Conservation (phyloP, 2,797 vertebrate genomes). For the Leuciscus waleckii region DNA sequence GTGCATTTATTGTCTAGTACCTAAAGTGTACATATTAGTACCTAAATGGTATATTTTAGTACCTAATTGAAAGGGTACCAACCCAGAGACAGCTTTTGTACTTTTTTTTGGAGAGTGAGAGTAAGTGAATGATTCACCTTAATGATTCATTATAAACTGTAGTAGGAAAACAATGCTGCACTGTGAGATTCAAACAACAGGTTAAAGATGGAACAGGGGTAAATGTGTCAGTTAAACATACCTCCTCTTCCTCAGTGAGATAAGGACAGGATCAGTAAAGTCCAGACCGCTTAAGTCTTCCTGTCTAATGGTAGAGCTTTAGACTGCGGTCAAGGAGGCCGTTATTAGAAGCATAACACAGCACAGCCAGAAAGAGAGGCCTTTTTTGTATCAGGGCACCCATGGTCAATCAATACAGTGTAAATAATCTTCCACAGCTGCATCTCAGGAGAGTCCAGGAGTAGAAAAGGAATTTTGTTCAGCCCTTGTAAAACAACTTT, state of each 20-base stretch:
- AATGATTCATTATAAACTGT: background rate
- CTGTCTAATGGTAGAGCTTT: slow-evolving; percentile 14
- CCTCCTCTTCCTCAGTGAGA: slow-evolving; percentile 52
- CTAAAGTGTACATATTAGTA: background rate
- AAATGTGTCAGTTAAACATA: slow-evolving; percentile 43
- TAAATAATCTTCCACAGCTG: slow-evolving; percentile 1
- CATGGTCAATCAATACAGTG: slow-evolving; percentile 32
- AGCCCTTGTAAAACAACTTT: background rate
- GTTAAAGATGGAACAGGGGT: slow-evolving; percentile 21
- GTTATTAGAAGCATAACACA: slow-evolving; percentile 16
- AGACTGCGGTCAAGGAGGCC: background rate
- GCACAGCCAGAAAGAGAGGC: background rate
- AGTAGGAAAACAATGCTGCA: background rate
- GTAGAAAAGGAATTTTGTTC: background rate
- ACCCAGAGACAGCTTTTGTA: background rate
- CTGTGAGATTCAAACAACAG: background rate
- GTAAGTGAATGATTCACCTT: background rate
- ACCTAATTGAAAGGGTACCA: background rate
- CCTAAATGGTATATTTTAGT: background rate
- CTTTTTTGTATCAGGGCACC: slow-evolving; percentile 3
- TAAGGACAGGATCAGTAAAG: slow-evolving; percentile 50
- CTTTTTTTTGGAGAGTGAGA: background rate
- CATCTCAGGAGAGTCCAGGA: background rate
- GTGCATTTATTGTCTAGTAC: background rate
- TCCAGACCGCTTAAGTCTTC: slow-evolving; percentile 16